Evolutionary conservation across 2,113 vertebrate genomes (phyloP).

Genomic region (Lasiurus borealis): DNA sequence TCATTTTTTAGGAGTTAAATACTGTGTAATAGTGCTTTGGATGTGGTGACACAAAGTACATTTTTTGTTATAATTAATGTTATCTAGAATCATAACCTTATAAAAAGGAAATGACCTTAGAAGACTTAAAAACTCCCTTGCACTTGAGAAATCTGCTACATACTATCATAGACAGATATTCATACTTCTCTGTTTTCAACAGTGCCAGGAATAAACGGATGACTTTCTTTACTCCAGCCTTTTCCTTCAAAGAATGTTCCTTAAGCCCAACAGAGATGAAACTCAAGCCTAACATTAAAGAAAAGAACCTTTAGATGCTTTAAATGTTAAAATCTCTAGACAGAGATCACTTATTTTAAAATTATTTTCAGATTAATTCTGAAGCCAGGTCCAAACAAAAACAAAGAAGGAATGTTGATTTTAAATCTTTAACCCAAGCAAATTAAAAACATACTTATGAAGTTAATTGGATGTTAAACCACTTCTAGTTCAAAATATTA

Average conservation of each 20-base stretch:
- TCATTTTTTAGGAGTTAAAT: constrained; percentile 33
- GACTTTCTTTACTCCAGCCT: constrained; percentile 23
- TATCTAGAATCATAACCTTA: constrained; percentile 13
- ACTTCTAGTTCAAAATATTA: constrained; percentile 39
- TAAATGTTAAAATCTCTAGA: constrained; percentile 28
- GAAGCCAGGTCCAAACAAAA: constrained; percentile 21
- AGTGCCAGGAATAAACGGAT: not conserved
- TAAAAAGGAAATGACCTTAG: constrained; percentile 40
- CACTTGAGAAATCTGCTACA: not conserved
- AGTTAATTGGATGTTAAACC: constrained; percentile 10
- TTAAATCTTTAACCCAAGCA: constrained; percentile 51
- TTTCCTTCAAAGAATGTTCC: not conserved
- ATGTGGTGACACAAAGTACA: not conserved
- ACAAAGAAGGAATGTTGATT: constrained; percentile 17
- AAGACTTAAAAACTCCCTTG: not conserved
- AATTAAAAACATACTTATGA: constrained; percentile 53
- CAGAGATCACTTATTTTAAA: constrained; percentile 7
- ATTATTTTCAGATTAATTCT: constrained; percentile 33
- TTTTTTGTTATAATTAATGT: constrained; percentile 53
- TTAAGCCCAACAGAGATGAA: constrained; percentile 12
- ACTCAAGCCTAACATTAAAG: constrained; percentile 13
- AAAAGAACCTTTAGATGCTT: not conserved
- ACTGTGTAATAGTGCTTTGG: not conserved
- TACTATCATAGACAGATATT: not conserved
- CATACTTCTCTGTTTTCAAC: not conserved